Evolutionary conservation across 2,113 vertebrate species (phyloP), one percentile per base, ranked within the genome.

Genomic region (Pogona vitticeps): DNA sequence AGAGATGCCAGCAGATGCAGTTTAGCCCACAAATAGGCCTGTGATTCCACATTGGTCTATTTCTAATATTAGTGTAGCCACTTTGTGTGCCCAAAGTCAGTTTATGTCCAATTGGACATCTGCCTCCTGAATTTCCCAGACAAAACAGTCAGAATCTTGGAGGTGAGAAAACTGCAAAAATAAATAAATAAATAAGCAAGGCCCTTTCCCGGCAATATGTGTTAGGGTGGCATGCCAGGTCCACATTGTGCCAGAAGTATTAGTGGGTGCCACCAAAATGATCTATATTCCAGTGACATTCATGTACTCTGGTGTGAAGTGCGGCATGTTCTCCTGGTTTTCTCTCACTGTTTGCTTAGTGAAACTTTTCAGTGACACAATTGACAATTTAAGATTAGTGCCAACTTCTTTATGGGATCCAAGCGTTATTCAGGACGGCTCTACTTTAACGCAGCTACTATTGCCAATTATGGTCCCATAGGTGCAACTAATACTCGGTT

Each of bases 71-170:
- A 8, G 23, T 72, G 4, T 18, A 56, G 63, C 28, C 23, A 65
- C 1, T 3, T 71, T 71, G 17, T 15, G 33, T 10, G 46, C 7
- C 6, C 4, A 52, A 73, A 59, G 23, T 1, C 7, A 28, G 26
- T n/a, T 73, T 14, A 14, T 13, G 13, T 42, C 52, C 26, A 61
- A 31, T 75, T 40, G 33, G 21, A 42, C 38, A n/a, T 42, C 71
- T 76, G 36, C 42, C 17, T 87, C 86, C 15, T 5, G 70, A 83
- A 92, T 77, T 2, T 82, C 81, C 6, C 13, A 46, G 13, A n/a
- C 63, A 76, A 78, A 4, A 38, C 92, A 12, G 8, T 79, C 63
- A 18, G 6, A 33, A 33, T 63, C 61, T 68, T 42, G 56, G 4
- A 36, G 20, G 12, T 21, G 76, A 42, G 21, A 26, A 15, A 28